A percentile compares a stretch with the other conserved stretches of the same genome.
These are phyloP conservation scores for Delia radicum DNA, from an alignment of 1,140 invertebrate species.

Conservation along the genomic window DNA sequence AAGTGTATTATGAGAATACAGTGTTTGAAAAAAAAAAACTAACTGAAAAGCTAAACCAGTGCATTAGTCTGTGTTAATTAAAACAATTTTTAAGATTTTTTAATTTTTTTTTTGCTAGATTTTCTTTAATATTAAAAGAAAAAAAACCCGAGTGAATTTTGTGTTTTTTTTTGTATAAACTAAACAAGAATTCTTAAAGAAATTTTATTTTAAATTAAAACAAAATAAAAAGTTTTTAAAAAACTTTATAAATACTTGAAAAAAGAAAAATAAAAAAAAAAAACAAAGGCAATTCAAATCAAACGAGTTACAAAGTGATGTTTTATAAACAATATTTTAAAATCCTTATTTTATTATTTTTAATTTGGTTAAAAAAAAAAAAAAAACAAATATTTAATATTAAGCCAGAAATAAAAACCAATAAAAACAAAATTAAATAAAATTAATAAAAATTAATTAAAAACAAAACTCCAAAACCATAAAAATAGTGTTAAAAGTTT, in stretches of 20 bases:
- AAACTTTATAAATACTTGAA: constrained; percentile 25
- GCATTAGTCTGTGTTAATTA: constrained; percentile 53
- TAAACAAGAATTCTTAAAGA: constrained; percentile 5
- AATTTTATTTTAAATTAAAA: constrained; percentile 9
- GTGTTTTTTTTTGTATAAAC: too few relatives aligned
- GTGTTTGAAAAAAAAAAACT: too few relatives aligned
- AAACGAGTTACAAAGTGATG: constrained; percentile 55
- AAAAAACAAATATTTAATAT: neutral
- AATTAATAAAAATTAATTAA: neutral
- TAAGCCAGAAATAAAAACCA: neutral
- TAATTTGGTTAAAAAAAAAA: neutral
- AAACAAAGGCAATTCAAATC: constrained; percentile 47
- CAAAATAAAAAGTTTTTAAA: constrained; percentile 15
- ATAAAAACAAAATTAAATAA: neutral
- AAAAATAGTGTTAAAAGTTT: neutral
- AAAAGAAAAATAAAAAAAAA: constrained; percentile 13
- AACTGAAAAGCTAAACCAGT: constrained; percentile 48
- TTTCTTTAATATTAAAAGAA: too few relatives aligned
- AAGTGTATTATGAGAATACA: too few relatives aligned
- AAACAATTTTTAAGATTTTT: too few relatives aligned
- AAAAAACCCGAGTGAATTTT: neutral
- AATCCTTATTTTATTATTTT: constrained; percentile 24
- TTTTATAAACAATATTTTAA: constrained; percentile 39
- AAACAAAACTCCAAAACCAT: neutral
- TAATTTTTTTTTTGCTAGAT: too few relatives aligned